These are phyloP conservation scores for Mus minutoides DNA, from an alignment of 2,797 vertebrate genomes.

Conservation along the genomic window DNA sequence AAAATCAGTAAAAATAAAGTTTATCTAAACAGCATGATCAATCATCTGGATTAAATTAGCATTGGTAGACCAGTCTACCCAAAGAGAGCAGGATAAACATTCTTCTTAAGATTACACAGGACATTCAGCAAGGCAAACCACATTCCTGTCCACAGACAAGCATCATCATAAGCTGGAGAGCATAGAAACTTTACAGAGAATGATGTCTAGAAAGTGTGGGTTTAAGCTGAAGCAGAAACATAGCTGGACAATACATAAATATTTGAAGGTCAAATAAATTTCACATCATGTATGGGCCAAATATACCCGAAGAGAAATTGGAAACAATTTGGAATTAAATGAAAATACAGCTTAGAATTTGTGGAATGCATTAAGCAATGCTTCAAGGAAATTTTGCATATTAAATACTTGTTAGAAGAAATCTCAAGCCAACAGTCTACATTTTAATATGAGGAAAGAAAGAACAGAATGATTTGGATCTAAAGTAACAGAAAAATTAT, in stretches of 20 bases:
- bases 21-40: constrained; percentile 19
- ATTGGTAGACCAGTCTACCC: constrained; percentile 4
- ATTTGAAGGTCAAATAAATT: not conserved
- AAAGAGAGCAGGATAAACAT: not conserved
- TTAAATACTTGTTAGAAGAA: not conserved
- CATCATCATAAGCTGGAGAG: not conserved
- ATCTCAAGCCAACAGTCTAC: not conserved
- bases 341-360: constrained; percentile 2
- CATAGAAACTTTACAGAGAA: not conserved
- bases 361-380: not conserved
- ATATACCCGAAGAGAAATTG: not conserved
- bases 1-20: constrained; percentile 61
- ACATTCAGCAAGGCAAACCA: not conserved
- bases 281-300: not conserved
- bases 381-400: not conserved
- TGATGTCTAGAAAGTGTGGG: not conserved
- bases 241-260: not conserved
- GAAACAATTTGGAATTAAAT: not conserved
- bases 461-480: not conserved
- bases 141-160: not conserved
- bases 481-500: not conserved
- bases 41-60: constrained; percentile 55
- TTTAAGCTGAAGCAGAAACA: constrained; percentile 6
- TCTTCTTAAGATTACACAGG: not conserved
- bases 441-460: not conserved